These are phyloP conservation scores for Vicugna pacos DNA, from an alignment of 2,113 vertebrate genomes.

Conservation along the genomic window DNA sequence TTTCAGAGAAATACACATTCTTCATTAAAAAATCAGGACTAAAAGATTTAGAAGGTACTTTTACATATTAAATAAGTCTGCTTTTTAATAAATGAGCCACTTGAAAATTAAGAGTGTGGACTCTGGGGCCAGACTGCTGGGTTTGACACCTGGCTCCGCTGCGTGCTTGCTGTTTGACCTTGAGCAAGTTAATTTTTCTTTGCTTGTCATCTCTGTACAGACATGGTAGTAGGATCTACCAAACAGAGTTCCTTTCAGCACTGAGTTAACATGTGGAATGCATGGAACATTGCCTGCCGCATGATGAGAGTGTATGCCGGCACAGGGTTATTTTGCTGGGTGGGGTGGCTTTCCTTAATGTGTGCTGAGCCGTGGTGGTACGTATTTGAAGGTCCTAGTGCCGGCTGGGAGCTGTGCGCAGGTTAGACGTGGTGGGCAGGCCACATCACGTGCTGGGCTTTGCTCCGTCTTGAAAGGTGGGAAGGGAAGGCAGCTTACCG, in stretches of 20 bases:
- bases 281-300: neutral
- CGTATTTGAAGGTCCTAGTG: neutral
- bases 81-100: neutral
- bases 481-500: neutral
- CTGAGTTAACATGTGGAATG: neutral
- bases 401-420: neutral
- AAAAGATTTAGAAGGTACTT: slow-evolving; percentile 38
- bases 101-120: neutral
- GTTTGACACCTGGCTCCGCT: neutral
- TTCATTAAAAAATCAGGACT: slow-evolving; percentile 56
- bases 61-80: neutral
- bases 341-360: neutral
- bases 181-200: neutral
- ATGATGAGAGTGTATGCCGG: neutral
- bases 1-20: neutral
- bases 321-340: neutral
- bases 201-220: neutral
- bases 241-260: neutral
- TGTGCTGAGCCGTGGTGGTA: neutral
- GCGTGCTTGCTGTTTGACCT: neutral
- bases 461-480: neutral
- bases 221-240: neutral
- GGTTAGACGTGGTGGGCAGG: rapidly evolving
- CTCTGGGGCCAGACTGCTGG: neutral
- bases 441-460: neutral